phyloP scores from a whole-genome alignment of 2,797 vertebrate genomes.

The Remorina albescens region DNA sequence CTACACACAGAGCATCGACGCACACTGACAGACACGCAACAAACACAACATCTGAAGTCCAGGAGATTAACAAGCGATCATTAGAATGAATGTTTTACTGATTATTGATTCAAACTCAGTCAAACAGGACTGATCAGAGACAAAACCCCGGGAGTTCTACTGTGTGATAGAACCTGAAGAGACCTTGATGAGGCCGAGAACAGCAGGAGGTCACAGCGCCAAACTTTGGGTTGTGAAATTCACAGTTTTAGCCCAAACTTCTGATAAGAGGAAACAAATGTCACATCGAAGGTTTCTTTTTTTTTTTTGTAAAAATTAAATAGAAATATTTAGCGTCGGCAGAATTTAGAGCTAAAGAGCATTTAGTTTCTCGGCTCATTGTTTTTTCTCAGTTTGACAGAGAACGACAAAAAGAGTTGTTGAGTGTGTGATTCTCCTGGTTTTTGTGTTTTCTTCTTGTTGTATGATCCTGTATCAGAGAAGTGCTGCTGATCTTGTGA shows the following conservation, averaged over 20 bases:
- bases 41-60: too few species aligned
- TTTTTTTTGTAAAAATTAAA: background rate
- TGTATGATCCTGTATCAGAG: background rate
- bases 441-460: background rate
- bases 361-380: background rate
- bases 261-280: background rate
- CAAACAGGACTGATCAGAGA: too few species aligned
- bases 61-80: background rate
- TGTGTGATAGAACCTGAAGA: background rate
- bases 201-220: too few species aligned
- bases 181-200: too few species aligned
- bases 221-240: background rate
- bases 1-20: conserved; percentile 64
- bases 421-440: background rate
- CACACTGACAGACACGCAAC: conserved; percentile 21
- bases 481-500: conserved; percentile 8
- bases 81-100: background rate
- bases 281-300: too few species aligned
- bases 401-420: too few species aligned
- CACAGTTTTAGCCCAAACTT: background rate
- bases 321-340: background rate
- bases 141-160: too few species aligned
- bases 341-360: background rate
- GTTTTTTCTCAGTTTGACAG: background rate
- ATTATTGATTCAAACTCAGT: background rate